Base-by-base conservation (phyloP, 1,140 invertebrate species). In the Bombus haemorrhoidalis region DNA sequence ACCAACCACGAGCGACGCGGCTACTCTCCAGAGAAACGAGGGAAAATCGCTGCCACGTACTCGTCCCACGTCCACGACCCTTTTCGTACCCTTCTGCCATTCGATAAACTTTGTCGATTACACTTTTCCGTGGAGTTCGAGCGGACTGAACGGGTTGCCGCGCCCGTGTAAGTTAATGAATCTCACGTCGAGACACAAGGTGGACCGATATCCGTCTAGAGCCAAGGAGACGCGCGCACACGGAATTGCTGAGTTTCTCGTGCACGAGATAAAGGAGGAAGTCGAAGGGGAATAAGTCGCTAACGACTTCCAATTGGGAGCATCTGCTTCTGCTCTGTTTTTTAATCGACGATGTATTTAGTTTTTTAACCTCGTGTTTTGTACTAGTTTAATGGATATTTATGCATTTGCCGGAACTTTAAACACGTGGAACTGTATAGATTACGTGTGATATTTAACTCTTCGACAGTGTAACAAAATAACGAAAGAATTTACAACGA, bases 51-150 rank as follows among this genome's bases (percentile, higher is more conserved):
- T 83, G 76, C 83, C 87, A 73, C 81, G 64, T 75, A 76, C 87
- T 71, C 81, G 86, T 89, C 87, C 88, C 87, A 86, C 84, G 83
- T 85, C 84, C 81, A 76, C 87, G 86, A 91, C 87, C 87, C 90
- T 87, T 85, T 66, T 82, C 86, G 66, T 87, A 87, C 86, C 89
- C 88, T 91, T 86, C 90, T 92, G 92, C 90, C 91, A 91, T 91
- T 88, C 92, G 93, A 94, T 93, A 93, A 94, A 94, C 91, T 93
- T 93, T 93, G 92, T 93, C 91, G 93, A 93, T 93, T 93, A 93
- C 93, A 92, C 93, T 93, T 94, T 93, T 91, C 89, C 91, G 89
- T 88, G 72, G 86, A 88, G 89, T 89, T 86, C 66, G 69, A 75
- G 73, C 83, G 71, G 76, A 59, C 88, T 76, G 80, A 89, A 82